Evolutionary conservation across 2,113 vertebrate genomes (phyloP).

Genomic region (Ramphastos sulfuratus): DNA sequence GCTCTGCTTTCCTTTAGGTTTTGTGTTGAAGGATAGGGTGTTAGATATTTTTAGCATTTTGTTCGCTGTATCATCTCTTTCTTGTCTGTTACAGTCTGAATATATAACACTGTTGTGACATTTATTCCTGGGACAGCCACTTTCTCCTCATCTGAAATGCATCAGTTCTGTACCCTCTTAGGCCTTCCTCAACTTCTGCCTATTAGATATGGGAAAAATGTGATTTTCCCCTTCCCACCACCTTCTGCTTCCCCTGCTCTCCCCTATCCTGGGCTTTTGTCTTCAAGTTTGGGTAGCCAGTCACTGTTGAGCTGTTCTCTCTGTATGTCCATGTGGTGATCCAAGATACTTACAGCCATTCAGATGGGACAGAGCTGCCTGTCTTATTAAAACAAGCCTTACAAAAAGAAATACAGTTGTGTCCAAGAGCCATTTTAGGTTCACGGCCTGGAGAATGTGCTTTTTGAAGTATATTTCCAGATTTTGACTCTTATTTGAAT

Average conservation of each 20-base stretch:
- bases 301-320: neutral
- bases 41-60: neutral
- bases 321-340: neutral
- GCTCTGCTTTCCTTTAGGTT: neutral
- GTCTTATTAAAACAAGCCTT: neutral
- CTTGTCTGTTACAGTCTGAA: neutral
- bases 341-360: neutral
- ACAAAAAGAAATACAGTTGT: accelerated
- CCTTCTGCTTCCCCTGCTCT: no score
- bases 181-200: neutral
- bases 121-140: neutral
- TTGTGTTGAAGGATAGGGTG: neutral
- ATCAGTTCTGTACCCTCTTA: neutral
- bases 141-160: neutral
- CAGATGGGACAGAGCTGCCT: neutral
- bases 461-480: neutral
- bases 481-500: neutral
- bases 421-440: neutral
- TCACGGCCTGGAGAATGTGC: neutral
- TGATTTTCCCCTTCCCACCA: neutral
- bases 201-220: neutral
- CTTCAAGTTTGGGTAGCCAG: neutral
- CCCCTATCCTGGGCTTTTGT: neutral
- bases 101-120: neutral
- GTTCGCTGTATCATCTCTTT: neutral